These are phyloP conservation scores for Caerostris extrusa DNA, from an alignment of 1,140 invertebrate species.

Conservation along the genomic window DNA sequence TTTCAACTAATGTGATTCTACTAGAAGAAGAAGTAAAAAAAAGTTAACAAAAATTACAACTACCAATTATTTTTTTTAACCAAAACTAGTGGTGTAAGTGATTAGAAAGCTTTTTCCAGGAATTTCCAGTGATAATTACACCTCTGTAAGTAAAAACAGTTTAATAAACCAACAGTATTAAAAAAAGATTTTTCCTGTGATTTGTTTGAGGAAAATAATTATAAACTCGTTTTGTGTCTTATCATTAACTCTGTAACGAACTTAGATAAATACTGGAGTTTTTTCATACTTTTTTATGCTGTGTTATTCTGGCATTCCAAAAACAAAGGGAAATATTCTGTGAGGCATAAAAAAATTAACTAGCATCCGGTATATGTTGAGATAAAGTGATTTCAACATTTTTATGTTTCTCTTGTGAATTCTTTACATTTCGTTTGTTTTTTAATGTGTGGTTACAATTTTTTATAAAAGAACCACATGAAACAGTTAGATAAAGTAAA, in stretches of 20 bases:
- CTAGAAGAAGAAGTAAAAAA: not conserved
- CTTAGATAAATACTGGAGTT: not conserved
- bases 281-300: not conserved
- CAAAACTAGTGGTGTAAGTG: not conserved
- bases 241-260: slow-evolving; percentile 29
- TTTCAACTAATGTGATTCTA: not conserved
- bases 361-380: not conserved
- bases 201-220: slow-evolving; percentile 29
- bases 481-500: too few relatives aligned
- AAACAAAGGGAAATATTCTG: not conserved
- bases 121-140: slow-evolving; percentile 13
- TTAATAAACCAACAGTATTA: not conserved
- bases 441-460: not conserved
- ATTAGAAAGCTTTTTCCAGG: not conserved
- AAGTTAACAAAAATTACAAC: not conserved
- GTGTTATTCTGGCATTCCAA: not conserved
- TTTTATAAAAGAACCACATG: too few relatives aligned
- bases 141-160: not conserved
- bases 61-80: not conserved
- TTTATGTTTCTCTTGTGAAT: not conserved
- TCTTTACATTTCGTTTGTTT: not conserved
- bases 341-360: not conserved
- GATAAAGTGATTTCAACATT: not conserved
- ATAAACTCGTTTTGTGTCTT: slow-evolving; percentile 29
- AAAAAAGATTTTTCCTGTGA: not conserved